A percentile compares a stretch with the other conserved stretches of the same genome.
These are phyloP conservation scores for Epistrophe grossulariae DNA, from an alignment of 2,888 invertebrate species.

Conservation along the genomic window DNA sequence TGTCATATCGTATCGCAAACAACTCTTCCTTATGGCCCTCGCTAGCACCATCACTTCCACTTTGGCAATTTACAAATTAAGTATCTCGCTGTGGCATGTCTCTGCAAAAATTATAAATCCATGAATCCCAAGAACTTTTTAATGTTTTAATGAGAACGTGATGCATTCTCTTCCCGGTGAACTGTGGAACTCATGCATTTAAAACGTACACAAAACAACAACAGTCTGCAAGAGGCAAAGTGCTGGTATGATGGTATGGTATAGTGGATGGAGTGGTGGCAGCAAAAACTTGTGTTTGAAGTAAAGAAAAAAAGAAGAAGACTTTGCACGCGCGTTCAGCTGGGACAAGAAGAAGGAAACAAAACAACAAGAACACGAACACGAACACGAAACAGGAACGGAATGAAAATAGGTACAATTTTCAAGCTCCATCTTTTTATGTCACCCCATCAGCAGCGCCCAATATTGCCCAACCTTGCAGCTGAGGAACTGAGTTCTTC, in stretches of 20 bases:
- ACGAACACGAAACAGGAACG: slow-evolving; percentile 22
- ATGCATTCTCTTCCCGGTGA: slow-evolving; percentile 56
- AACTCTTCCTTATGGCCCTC: not conserved
- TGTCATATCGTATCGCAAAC: slow-evolving; percentile 55
- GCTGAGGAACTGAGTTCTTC: slow-evolving; percentile 23
- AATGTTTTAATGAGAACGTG: slow-evolving; percentile 76
- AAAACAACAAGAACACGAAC: not conserved
- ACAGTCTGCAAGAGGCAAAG: slow-evolving; percentile 20
- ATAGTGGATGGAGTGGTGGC: not conserved
- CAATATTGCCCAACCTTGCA: not conserved
- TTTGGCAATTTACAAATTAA: slow-evolving; percentile 70
- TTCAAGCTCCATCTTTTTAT: slow-evolving; percentile 38
- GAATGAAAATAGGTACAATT: not conserved
- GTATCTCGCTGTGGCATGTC: slow-evolving; percentile 71
- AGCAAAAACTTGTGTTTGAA: slow-evolving; percentile 17
- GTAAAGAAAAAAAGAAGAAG: not conserved
- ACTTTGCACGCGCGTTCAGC: not conserved
- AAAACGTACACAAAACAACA: slow-evolving; percentile 50
- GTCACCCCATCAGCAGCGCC: slow-evolving; percentile 27
- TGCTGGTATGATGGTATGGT: not conserved
- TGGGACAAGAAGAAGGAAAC: not conserved
- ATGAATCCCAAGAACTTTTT: slow-evolving; percentile 73
- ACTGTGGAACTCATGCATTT: slow-evolving; percentile 54
- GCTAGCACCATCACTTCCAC: slow-evolving; percentile 9
- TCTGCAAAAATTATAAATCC: slow-evolving; percentile 75